Evolutionary conservation across 30 jellyfish, hydroid and myxozoan genomes (phyloP).

Genomic region (Pseudorhiza aurosa): DNA sequence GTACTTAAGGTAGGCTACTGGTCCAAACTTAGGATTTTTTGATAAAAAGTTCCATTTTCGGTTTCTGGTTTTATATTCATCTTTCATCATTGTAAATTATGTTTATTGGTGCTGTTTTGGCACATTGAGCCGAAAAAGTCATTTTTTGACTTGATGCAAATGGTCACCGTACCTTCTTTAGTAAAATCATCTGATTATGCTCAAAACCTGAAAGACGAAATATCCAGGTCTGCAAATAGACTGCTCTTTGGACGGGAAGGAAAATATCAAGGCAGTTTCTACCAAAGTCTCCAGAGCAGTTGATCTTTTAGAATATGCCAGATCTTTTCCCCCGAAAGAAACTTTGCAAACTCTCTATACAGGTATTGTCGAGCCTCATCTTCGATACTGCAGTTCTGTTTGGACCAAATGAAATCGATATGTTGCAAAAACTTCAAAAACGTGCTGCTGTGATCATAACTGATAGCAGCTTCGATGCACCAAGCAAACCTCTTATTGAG

Average conservation of each 20-base stretch:
- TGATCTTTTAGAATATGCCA: conserved; percentile 23
- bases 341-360: conserved; percentile 23
- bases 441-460: background rate
- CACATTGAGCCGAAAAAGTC: too few relatives aligned
- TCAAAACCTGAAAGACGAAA: too few relatives aligned
- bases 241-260: background rate
- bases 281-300: conserved; percentile 33
- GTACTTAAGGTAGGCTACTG: too few relatives aligned
- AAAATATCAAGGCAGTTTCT: background rate
- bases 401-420: background rate
- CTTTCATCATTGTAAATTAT: too few relatives aligned
- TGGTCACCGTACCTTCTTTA: too few relatives aligned
- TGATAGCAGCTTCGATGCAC: background rate
- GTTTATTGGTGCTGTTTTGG: too few relatives aligned
- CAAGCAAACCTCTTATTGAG: background rate
- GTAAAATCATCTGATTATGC: too few relatives aligned
- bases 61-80: too few relatives aligned
- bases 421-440: background rate
- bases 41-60: too few relatives aligned
- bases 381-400: conserved; percentile 36
- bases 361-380: conserved; percentile 44
- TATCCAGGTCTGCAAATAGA: background rate
- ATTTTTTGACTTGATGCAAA: too few relatives aligned
- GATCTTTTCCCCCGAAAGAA: conserved; percentile 22
- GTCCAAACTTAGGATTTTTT: too few relatives aligned